Evolutionary conservation across 2,113 vertebrate genomes (phyloP).

Genomic region (Syngnathoides biaculeatus): DNA sequence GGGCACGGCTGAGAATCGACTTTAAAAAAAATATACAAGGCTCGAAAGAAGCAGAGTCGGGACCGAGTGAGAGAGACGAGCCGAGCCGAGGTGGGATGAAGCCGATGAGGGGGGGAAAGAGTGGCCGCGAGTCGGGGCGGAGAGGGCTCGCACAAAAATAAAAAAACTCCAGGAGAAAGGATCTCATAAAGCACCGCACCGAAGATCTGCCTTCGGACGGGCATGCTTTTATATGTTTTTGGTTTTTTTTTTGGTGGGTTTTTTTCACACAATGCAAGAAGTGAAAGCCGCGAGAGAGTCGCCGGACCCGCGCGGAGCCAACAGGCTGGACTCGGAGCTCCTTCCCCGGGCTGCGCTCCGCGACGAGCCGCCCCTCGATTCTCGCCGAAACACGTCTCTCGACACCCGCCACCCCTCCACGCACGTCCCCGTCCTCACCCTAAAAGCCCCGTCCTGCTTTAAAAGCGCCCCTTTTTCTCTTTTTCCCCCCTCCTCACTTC

Average conservation of each 20-base stretch:
- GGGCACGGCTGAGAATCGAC: conserved; percentile 73
- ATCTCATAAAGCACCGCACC: conserved; percentile 54
- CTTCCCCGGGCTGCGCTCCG: conserved; percentile 70
- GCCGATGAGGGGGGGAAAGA: conserved; percentile 61
- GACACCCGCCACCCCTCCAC: conserved; percentile 47
- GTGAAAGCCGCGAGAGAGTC: conserved; percentile 21
- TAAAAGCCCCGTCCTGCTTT: conserved; percentile 57
- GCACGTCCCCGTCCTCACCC: conserved; percentile 37
- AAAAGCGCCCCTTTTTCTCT: conserved; percentile 61
- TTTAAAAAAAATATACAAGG: conserved; percentile 55
- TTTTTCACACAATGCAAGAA: conserved; percentile 31
- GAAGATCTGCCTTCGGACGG: conserved; percentile 20
- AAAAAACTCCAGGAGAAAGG: conserved; percentile 57
- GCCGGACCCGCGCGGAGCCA: conserved; percentile 73
- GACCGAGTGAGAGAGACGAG: conserved; percentile 59
- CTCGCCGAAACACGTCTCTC: conserved; percentile 60
- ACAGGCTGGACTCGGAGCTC: conserved; percentile 74
- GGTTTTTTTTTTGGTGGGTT: not conserved
- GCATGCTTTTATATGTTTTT: not conserved
- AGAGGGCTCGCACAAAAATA: conserved; percentile 66
- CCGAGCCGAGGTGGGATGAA: conserved; percentile 63
- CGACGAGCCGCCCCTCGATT: conserved; percentile 52
- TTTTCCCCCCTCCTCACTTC: too few relatives aligned
- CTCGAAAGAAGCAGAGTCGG: conserved; percentile 57
- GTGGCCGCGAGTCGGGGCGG: conserved; percentile 68